Evolutionary conservation across 2,797 vertebrate genomes (phyloP).

Genomic region (Helicolenus hilgendorfi): DNA sequence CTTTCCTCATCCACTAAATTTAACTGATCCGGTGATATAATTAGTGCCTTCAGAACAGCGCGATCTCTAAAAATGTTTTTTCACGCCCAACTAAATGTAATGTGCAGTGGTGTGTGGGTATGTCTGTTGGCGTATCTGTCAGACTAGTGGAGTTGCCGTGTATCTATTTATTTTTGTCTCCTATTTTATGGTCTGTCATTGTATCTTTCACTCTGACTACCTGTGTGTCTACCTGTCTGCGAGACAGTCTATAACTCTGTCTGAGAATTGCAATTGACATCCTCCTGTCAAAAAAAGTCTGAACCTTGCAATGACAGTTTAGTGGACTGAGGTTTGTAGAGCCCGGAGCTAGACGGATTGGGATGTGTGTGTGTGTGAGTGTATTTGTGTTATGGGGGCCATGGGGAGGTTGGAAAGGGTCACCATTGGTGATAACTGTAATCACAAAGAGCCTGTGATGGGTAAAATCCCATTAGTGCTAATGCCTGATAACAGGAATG

Average conservation of each 20-base stretch:
- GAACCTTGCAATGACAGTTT: conserved; percentile 1
- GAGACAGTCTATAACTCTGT: neutral
- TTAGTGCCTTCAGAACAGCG: neutral
- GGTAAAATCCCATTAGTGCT: conserved; percentile 82
- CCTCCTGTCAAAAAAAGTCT: conserved; percentile 14
- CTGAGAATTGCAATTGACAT: neutral
- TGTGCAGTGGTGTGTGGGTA: neutral
- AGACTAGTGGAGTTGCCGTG: neutral
- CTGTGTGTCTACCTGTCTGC: neutral
- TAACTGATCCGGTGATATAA: neutral
- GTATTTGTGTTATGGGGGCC: neutral
- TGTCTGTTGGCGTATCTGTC: neutral
- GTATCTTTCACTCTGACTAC: neutral
- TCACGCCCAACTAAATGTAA: neutral
- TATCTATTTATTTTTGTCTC: neutral
- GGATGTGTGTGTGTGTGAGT: conserved; percentile 4
- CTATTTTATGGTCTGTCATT: neutral
- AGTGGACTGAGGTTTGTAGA: neutral
- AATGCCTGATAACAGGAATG: conserved; percentile 75
- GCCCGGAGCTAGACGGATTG: neutral
- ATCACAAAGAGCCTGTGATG: conserved; percentile 75
- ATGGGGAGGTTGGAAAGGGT: conserved; percentile 35
- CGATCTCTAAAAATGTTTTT: neutral
- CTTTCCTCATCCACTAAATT: neutral
- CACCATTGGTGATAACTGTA: conserved; percentile 61